Base-by-base conservation (phyloP, 2,888 invertebrate species). In the Athrips mouffetella region DNA sequence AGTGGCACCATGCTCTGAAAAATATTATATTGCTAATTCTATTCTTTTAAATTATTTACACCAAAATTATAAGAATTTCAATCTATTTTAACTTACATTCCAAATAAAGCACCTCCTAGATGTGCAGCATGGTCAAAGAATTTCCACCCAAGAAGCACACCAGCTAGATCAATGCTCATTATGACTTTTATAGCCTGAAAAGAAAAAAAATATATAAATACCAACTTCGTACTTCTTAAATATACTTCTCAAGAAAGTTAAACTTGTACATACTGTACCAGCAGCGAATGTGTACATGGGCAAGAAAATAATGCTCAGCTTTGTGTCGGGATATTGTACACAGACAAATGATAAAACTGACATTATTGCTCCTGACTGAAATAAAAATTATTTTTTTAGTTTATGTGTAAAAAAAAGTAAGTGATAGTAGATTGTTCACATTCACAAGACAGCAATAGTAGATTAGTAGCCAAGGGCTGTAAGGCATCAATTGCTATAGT, bases 51-150 rank as follows among this genome's bases (percentile, higher is more conserved):
- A 16, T 35, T 16, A 35, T 16, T 35, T 35, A 1, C 10, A n/a
- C n/a, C n/a, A n/a, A n/a, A n/a, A n/a, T n/a, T n/a, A n/a, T n/a
- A n/a, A n/a, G n/a, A n/a, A n/a, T n/a, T n/a, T n/a, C n/a, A n/a
- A n/a, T 16, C 5, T 35, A 18, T 27, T 4, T 29, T 21, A 57
- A 89, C 93, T 91, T 89, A 96, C 95, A 98, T 91, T 89, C 99
- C 99, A 85, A 94, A 96, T 31, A 95, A 70, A 33, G 95, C 94
- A 25, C 99, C 99, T 13, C 98, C 98, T 55, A 99, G 91, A 92
- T 99, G 99, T n/a, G 98, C 98, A 1, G 98, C 98, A 81, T 99
- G 99, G 77, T 99, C 99, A 70, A 99, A 96, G 63, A 96, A 91
- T 73, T 92, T 93, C 97, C 98, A 99, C 33, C 96, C 92, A 51